phyloP scores from a whole-genome alignment of 2,888 invertebrate genomes.

The Hirudinaria manillensis region DNA sequence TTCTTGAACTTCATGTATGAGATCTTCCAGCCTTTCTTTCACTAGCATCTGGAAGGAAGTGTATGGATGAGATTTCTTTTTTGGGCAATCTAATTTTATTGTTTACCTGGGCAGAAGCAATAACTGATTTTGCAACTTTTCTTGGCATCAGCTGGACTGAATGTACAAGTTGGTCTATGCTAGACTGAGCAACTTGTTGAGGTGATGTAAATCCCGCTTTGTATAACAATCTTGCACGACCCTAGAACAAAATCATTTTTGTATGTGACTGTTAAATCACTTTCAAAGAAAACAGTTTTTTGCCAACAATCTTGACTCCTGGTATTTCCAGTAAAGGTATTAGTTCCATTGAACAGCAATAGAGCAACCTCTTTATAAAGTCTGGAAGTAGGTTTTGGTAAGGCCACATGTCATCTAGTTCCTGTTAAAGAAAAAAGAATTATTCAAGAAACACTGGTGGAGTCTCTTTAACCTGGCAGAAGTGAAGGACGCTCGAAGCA shows the following conservation, averaged over 20 bases:
- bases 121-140: conserved; percentile 72
- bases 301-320: conserved; percentile 69
- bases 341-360: conserved; percentile 75
- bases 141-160: conserved; percentile 67
- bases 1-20: background rate
- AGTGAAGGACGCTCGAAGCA: conserved; percentile 70
- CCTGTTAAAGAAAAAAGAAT: conserved; percentile 51
- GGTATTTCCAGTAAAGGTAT: conserved; percentile 79
- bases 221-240: conserved; percentile 75
- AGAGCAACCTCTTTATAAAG: conserved; percentile 69
- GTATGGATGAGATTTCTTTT: too few species aligned
- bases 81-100: background rate
- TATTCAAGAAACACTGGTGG: too few species aligned
- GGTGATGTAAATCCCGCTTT: conserved; percentile 75
- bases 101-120: conserved; percentile 73
- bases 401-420: conserved; percentile 74
- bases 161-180: conserved; percentile 61
- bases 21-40: conserved; percentile 10
- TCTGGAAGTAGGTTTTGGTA: conserved; percentile 70
- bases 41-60: conserved; percentile 7
- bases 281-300: background rate
- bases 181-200: conserved; percentile 69
- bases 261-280: background rate
- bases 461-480: conserved; percentile 62
- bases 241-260: conserved; percentile 55